A percentile compares a stretch with the other conserved stretches of the same genome.
These are phyloP conservation scores for Drosophila niveifrons DNA, from an alignment of 2,888 invertebrate genomes.

Conservation along the genomic window DNA sequence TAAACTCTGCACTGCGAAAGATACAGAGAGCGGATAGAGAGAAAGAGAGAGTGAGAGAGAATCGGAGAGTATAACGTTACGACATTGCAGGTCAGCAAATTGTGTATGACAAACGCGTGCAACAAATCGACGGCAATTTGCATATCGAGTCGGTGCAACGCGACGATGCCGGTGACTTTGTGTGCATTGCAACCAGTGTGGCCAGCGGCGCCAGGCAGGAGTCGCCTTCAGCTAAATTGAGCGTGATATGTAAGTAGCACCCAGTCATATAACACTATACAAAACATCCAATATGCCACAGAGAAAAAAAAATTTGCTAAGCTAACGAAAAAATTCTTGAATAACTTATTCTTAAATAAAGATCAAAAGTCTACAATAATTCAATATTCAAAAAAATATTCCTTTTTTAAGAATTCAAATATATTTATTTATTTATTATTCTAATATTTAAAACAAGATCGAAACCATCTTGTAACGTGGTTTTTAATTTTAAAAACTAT, in stretches of 20 bases:
- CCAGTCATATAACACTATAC: background rate
- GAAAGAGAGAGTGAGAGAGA: background rate
- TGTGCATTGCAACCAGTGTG: constrained; percentile 84
- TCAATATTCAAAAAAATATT: too few species aligned
- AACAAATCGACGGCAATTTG: constrained; percentile 84
- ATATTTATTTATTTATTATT: too few species aligned
- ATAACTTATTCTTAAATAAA: too few species aligned
- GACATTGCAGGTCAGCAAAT: constrained; percentile 82
- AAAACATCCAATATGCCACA: background rate
- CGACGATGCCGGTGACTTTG: constrained; percentile 84
- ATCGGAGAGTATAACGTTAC: background rate
- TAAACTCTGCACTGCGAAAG: constrained; percentile 8
- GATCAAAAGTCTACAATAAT: too few species aligned
- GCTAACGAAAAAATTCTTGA: too few species aligned
- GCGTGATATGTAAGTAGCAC: constrained; percentile 84
- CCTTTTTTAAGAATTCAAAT: too few species aligned
- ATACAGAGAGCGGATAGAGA: background rate
- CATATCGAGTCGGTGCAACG: constrained; percentile 83
- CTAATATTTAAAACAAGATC: too few species aligned
- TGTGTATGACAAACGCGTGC: constrained; percentile 82
- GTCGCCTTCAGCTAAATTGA: constrained; percentile 84
- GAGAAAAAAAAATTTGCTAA: too few species aligned
- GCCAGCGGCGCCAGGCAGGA: constrained; percentile 85
- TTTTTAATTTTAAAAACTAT: too few species aligned
- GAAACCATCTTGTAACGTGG: too few species aligned